A percentile compares a stretch with the other conserved stretches of the same genome.
phyloP scores from a whole-genome alignment of 2,113 vertebrate genomes.

The Gasterosteus nipponicus region DNA sequence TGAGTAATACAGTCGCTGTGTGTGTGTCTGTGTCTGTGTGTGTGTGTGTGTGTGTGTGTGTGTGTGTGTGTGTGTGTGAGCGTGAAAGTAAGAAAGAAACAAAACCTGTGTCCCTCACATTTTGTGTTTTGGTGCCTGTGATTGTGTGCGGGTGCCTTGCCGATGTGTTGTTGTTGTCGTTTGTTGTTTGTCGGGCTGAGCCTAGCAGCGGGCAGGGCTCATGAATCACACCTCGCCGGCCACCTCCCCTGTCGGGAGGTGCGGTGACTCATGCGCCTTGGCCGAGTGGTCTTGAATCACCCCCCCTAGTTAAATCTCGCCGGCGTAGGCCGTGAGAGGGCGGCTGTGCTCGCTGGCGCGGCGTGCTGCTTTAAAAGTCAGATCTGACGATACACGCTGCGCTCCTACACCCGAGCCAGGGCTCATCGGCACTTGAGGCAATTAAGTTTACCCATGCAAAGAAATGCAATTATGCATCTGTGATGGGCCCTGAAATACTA shows the following conservation, averaged over 20 bases:
- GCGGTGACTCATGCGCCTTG: constrained; percentile 53
- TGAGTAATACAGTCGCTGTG: not conserved
- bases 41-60: not conserved
- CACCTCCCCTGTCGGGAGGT: constrained; percentile 35
- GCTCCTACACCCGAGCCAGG: constrained; percentile 53
- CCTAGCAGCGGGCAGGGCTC: constrained; percentile 29
- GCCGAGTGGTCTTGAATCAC: constrained; percentile 58
- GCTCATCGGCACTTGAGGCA: constrained; percentile 72
- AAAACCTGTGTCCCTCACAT: not conserved
- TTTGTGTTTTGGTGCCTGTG: not conserved
- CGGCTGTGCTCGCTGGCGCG: constrained; percentile 24
- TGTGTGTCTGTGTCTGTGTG: not conserved
- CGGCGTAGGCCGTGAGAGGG: constrained; percentile 26
- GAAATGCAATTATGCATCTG: constrained; percentile 79
- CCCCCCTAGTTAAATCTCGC: constrained; percentile 40
- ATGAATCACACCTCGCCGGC: constrained; percentile 70
- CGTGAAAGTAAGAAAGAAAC: not conserved
- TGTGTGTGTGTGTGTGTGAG: not conserved
- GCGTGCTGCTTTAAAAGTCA: constrained; percentile 63
- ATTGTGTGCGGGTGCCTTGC: constrained; percentile 12
- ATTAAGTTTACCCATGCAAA: constrained; percentile 82
- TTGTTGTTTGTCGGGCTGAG: constrained; percentile 19
- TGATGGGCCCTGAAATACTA: constrained; percentile 75
- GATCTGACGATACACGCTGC: constrained; percentile 65
- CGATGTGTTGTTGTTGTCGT: constrained; percentile 16